A percentile compares a stretch with the other conserved stretches of the same genome.
phyloP scores from a whole-genome alignment of 2,113 vertebrate species.

The Corythaixoides concolor region DNA sequence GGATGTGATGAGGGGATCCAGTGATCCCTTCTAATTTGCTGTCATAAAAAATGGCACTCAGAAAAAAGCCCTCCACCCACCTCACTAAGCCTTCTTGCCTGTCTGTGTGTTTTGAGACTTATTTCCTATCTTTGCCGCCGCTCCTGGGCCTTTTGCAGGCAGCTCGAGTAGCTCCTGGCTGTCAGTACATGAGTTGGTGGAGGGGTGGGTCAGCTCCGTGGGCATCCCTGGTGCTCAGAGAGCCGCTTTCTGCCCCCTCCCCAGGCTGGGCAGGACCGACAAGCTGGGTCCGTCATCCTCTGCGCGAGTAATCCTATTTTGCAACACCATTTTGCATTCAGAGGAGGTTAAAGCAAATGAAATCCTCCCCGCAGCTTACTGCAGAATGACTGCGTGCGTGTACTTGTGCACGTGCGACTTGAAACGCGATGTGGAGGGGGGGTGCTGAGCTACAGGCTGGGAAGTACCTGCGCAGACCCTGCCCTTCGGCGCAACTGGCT shows the following conservation, averaged over 20 bases:
- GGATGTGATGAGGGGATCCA: not conserved
- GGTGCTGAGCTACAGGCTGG: not conserved
- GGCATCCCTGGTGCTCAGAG: not conserved
- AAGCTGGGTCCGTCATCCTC: not conserved
- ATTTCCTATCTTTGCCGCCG: not conserved
- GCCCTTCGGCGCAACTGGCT: fast-evolving
- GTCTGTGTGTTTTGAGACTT: not conserved
- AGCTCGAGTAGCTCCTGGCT: not conserved
- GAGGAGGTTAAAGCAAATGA: not conserved
- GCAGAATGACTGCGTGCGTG: not conserved
- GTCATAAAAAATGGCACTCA: not conserved
- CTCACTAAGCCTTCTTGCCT: not conserved
- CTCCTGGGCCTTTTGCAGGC: not conserved
- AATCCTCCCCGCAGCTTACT: not conserved
- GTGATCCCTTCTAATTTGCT: not conserved
- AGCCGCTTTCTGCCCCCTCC: not conserved
- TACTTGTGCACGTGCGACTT: not conserved
- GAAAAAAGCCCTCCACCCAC: not conserved
- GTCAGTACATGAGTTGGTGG: not conserved
- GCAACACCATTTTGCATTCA: not conserved
- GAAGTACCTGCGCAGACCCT: not conserved
- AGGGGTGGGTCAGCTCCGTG: not conserved
- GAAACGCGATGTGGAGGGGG: fast-evolving
- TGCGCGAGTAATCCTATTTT: not conserved
- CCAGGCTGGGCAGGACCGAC: fast-evolving